Evolutionary conservation across 2,888 invertebrate genomes (phyloP).

Genomic region (Tanytarsus gracilentus): DNA sequence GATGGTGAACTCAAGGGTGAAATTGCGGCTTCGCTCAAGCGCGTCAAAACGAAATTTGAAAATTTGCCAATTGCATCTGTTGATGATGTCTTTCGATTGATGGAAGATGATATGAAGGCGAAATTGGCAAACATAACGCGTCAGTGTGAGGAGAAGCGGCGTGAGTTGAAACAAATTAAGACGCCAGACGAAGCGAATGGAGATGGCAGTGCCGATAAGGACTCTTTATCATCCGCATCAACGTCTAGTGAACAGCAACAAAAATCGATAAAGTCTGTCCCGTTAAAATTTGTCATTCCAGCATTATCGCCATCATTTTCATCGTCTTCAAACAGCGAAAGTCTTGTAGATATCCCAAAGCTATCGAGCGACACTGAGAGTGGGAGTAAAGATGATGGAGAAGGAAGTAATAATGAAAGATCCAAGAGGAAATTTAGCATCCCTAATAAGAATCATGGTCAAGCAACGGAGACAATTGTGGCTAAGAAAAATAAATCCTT

Average conservation of each 20-base stretch:
- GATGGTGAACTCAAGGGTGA: conserved; percentile 31
- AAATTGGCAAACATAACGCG: conserved; percentile 71
- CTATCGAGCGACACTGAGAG: conserved; percentile 35
- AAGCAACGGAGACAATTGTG: conserved; percentile 69
- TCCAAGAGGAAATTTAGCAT: conserved; percentile 70
- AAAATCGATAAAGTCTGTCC: background rate
- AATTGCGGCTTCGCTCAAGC: conserved; percentile 31
- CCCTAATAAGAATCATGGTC: conserved; percentile 57
- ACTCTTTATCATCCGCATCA: background rate
- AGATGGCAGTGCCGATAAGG: conserved; percentile 36
- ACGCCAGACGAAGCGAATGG: conserved; percentile 52
- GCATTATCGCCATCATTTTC: conserved; percentile 24
- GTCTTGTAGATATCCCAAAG: conserved; percentile 32
- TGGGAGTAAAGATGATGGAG: conserved; percentile 34
- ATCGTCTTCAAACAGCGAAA: conserved; percentile 23
- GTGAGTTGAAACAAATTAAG: conserved; percentile 64
- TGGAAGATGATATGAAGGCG: conserved; percentile 74
- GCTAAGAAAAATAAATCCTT: conserved; percentile 70
- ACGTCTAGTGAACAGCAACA: background rate
- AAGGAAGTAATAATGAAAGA: conserved; percentile 37
- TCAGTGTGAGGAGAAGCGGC: conserved; percentile 74
- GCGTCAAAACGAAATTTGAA: conserved; percentile 32
- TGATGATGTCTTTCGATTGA: conserved; percentile 56
- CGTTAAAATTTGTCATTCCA: conserved; percentile 23
- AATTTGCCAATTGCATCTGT: conserved; percentile 39